phyloP scores from a whole-genome alignment of 2,888 invertebrate genomes.

The Arenicola marina region DNA sequence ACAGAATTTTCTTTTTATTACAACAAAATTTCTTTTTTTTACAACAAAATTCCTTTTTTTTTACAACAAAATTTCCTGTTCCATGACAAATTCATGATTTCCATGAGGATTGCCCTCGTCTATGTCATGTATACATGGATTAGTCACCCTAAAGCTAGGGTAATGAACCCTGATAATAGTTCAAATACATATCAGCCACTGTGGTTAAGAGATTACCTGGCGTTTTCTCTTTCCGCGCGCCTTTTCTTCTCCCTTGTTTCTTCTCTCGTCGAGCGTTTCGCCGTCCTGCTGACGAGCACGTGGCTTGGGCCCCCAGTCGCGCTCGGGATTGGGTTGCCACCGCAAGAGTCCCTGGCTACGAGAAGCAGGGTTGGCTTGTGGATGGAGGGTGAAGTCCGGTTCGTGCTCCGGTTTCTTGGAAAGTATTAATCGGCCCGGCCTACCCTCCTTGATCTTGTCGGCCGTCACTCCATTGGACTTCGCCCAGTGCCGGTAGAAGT shows the following conservation, averaged over 20 bases:
- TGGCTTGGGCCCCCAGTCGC: constrained; percentile 90
- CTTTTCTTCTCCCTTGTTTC: constrained; percentile 24
- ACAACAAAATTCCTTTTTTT: neutral
- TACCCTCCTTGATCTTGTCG: constrained; percentile 42
- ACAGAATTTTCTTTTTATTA: too few species aligned
- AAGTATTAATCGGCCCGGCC: constrained; percentile 47
- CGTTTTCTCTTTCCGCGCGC: constrained; percentile 12
- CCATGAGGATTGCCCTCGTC: neutral
- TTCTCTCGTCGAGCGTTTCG: constrained; percentile 18
- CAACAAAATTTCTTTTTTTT: neutral
- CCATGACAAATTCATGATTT: neutral
- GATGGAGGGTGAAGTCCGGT: constrained; percentile 62
- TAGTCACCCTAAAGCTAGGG: neutral
- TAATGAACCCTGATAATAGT: neutral
- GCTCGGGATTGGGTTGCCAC: constrained; percentile 75
- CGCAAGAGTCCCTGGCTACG: constrained; percentile 74
- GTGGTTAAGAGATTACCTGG: constrained; percentile 10
- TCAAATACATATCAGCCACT: neutral
- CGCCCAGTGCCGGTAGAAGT: constrained; percentile 75
- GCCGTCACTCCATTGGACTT: constrained; percentile 50
- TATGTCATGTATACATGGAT: too few species aligned
- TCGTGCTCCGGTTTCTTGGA: constrained; percentile 41
- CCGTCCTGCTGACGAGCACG: constrained; percentile 63
- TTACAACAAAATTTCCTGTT: neutral
- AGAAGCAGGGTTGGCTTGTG: constrained; percentile 80